A percentile compares a stretch with the other conserved stretches of the same genome.
These are phyloP conservation scores for Stratiomys singularior DNA, from an alignment of 2,888 invertebrate species.

Conservation along the genomic window DNA sequence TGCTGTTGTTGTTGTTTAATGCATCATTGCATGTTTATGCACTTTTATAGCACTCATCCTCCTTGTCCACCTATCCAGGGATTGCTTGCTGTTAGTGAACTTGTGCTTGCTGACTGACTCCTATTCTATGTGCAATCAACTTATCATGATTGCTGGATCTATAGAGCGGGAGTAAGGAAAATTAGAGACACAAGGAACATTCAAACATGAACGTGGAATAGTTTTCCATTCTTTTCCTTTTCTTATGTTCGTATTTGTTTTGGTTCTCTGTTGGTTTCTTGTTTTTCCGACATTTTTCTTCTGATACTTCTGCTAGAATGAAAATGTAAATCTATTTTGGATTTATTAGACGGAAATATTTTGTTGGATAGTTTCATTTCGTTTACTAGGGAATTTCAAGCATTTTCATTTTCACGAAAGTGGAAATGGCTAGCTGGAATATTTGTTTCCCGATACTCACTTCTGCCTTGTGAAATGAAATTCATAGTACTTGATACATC, in stretches of 20 bases:
- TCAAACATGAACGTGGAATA: background rate
- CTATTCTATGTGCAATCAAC: background rate
- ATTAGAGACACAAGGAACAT: background rate
- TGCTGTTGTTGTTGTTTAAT: background rate
- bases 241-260: background rate
- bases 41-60: background rate
- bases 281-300: background rate
- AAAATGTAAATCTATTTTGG: background rate
- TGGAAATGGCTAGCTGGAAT: no score
- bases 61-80: no score
- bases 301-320: background rate
- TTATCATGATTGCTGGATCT: background rate
- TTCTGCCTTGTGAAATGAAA: no score
- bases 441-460: no score
- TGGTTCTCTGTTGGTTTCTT: background rate
- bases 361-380: no score
- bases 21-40: constrained; percentile 4
- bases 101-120: background rate
- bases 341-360: background rate
- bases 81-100: constrained; percentile 17
- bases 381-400: no score
- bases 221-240: background rate
- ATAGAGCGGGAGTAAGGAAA: background rate
- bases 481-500: no score
- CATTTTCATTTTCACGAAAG: no score